phyloP scores from a whole-genome alignment of 2,113 vertebrate genomes.

The Stigmatopora nigra region DNA sequence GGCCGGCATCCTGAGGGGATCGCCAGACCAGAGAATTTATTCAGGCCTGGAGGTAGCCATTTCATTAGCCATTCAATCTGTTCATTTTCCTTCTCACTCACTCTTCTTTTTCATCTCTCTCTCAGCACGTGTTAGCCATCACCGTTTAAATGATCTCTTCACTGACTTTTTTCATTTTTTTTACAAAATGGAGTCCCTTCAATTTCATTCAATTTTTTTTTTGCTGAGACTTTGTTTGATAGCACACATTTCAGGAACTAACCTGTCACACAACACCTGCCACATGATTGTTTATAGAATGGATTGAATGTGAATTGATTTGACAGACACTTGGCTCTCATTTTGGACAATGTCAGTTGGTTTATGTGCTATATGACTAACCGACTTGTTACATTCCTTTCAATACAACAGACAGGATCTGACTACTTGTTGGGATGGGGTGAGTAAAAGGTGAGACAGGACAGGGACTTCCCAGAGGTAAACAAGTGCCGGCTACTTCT shows the following conservation, averaged over 20 bases:
- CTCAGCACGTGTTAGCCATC: slow-evolving; percentile 23
- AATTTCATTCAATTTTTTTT: neutral
- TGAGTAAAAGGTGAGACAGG: slow-evolving; percentile 19
- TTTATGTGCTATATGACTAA: neutral
- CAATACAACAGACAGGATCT: neutral
- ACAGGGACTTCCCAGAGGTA: slow-evolving; percentile 40
- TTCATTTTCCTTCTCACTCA: slow-evolving; percentile 56
- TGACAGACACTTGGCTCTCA: neutral
- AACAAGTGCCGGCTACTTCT: slow-evolving; percentile 41
- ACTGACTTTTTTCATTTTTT: neutral
- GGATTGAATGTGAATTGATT: neutral
- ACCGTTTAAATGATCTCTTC: slow-evolving; percentile 4
- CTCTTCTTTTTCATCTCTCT: slow-evolving; percentile 15
- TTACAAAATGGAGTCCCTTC: neutral
- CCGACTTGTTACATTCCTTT: too few relatives aligned
- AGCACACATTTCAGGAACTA: neutral
- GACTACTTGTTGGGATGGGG: slow-evolving; percentile 1
- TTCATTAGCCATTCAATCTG: slow-evolving; percentile 95
- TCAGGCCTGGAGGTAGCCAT: slow-evolving; percentile 89
- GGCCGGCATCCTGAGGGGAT: slow-evolving; percentile 77
- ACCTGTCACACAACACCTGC: neutral
- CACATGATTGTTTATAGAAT: neutral
- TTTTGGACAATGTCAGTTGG: neutral
- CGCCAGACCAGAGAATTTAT: slow-evolving; percentile 82
- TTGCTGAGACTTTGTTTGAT: neutral